Evolutionary conservation across 2,797 vertebrate genomes (phyloP), one percentile per base, ranked within the genome.

Genomic region (Bradypus variegatus): DNA sequence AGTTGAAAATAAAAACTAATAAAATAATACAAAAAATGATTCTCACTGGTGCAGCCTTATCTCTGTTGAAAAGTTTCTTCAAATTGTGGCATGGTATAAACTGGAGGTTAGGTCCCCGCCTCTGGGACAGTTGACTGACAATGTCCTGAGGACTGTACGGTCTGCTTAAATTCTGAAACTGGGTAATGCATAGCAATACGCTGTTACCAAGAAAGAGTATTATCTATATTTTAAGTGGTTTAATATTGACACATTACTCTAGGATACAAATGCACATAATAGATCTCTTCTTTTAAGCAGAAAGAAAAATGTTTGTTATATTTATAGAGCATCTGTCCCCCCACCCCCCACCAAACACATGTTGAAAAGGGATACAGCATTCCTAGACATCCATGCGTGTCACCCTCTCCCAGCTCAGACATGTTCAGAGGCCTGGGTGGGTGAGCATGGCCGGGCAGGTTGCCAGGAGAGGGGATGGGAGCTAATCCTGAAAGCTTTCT

Each of bases 211-310:
- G 38, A 91, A 81, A 79, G 23, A 84, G 8, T 31, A 67, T 62
- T 86, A 50, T 11, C 62, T 80, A 45, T 25, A 69, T 78, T 78
- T 70, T 79, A 76, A 82, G 19, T 80, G 41, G 19, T 14, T 80
- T 89, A 48, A 80, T 78, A 70, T 29, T 65, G 48, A 50, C 12
- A 21, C 58, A 48, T 53, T 65, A 53, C 13, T 67, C 79, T 80
- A 38, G n/a, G 48, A 82, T 45, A 78, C 33, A 77, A 83, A 79
- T 16, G 21, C 55, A 79, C 45, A 33, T 70, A 86, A 91, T 15
- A 94, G 86, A 64, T 83, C 29, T 87, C 83, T 65, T 81, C 41
- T 88, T 65, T 78, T 78, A 82, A 67, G 75, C 2, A 79, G 64
- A 75, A 87, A 84, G 58, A n/a, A 70, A 69, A 90, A 83, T 9